phyloP scores from a whole-genome alignment of 2,113 vertebrate species.

The Callorhinus ursinus region DNA sequence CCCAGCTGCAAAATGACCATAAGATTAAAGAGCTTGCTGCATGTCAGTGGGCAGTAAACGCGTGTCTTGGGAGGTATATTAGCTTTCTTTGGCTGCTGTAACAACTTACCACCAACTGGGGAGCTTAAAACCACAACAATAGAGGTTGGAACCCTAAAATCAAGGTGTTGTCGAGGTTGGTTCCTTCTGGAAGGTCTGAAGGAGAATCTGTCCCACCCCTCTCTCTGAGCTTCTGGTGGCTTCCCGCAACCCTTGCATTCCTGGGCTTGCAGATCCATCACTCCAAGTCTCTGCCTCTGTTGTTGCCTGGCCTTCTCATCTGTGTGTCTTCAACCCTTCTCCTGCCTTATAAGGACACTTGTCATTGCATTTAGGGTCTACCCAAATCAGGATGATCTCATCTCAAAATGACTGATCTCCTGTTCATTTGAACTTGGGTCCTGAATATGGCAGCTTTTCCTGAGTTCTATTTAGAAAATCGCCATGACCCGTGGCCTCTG shows the following conservation, averaged over 20 bases:
- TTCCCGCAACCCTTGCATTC: accelerated
- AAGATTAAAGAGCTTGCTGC: not conserved
- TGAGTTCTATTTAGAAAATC: not conserved
- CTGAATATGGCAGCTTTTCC: not conserved
- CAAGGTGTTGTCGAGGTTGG: accelerated
- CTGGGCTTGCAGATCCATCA: accelerated
- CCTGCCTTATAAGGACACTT: not conserved
- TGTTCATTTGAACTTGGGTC: not conserved
- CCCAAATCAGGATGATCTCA: not conserved
- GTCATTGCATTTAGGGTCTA: too few species aligned
- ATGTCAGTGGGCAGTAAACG: too few species aligned
- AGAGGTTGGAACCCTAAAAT: not conserved
- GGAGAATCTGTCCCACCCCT: not conserved
- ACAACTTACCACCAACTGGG: not conserved
- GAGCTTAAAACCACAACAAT: accelerated
- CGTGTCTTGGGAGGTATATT: not conserved
- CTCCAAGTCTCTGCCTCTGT: not conserved
- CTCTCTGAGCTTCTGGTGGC: not conserved
- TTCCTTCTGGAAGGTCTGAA: not conserved
- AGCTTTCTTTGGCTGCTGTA: not conserved
- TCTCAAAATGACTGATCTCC: not conserved
- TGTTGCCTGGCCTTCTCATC: not conserved
- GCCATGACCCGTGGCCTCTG: not conserved
- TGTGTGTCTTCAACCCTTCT: not conserved
- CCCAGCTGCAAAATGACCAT: not conserved